Evolutionary conservation across 2,888 invertebrate species (phyloP).

Genomic region (Tubulanus polymorphus): DNA sequence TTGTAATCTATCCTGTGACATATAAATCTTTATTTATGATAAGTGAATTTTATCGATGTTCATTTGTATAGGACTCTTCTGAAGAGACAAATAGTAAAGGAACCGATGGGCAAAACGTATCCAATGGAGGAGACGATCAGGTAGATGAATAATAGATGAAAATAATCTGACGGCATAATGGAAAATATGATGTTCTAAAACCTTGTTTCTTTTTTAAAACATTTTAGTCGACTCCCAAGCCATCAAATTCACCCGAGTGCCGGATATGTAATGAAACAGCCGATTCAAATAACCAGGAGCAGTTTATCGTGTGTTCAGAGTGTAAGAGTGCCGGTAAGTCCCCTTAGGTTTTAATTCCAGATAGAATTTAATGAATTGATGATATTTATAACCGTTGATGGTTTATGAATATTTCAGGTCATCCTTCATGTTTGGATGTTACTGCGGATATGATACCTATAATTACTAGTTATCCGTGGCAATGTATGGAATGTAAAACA

Average conservation of each 20-base stretch:
- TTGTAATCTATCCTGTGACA: too few species aligned
- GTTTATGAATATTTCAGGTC: slow-evolving; percentile 51
- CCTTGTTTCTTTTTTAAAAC: too few species aligned
- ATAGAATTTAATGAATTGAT: neutral
- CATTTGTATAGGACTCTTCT: too few species aligned
- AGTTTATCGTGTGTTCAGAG: slow-evolving; percentile 62
- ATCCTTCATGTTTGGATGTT: slow-evolving; percentile 84
- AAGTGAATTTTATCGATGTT: too few species aligned
- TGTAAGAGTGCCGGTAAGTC: slow-evolving; percentile 61
- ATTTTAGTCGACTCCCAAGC: neutral
- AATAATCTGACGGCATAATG: too few species aligned
- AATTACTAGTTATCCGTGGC: slow-evolving; percentile 81
- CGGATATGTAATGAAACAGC: slow-evolving; percentile 40
- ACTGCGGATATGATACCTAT: slow-evolving; percentile 76
- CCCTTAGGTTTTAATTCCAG: neutral
- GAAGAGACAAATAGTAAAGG: too few species aligned
- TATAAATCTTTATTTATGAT: too few species aligned
- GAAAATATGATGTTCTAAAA: too few species aligned
- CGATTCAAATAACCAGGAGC: slow-evolving; percentile 57
- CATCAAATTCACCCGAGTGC: neutral
- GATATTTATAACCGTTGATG: neutral
- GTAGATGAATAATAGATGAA: too few species aligned
- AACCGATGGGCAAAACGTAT: too few species aligned
- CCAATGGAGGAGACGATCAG: too few species aligned
- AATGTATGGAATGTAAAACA: slow-evolving; percentile 88